Percentiles rank a stretch among this genome's conserved stretches.
Conservation (phyloP, 1,140 invertebrate genomes). For the Contarinia nasturtii region DNA sequence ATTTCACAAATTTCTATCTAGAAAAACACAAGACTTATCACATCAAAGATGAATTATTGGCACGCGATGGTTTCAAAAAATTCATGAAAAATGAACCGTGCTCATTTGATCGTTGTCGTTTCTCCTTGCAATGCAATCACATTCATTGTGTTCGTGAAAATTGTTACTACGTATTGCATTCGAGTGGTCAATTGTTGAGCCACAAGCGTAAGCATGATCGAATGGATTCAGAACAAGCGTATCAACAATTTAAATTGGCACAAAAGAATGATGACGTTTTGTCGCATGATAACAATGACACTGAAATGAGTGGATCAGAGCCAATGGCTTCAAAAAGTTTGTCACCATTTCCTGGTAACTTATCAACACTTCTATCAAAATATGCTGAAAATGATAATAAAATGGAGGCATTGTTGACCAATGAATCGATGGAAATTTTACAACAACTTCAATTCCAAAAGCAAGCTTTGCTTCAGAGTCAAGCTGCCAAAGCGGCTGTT, state of each 20-base stretch:
- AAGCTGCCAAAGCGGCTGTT: not conserved
- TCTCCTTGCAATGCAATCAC: conserved; percentile 90
- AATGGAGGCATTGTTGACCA: no score
- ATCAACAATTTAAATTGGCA: conserved; percentile 15
- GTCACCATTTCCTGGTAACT: no score
- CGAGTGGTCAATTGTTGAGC: conserved; percentile 89
- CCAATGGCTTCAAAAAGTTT: not conserved
- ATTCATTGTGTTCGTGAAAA: conserved; percentile 93
- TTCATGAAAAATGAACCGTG: conserved; percentile 95
- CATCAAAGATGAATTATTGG: conserved; percentile 90
- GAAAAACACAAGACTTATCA: conserved; percentile 99
- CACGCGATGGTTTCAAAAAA: conserved; percentile 93
- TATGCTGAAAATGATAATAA: no score
- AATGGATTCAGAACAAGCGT: conserved; percentile 69
- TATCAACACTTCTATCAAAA: no score
- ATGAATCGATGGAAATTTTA: not conserved
- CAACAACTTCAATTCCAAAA: conserved; percentile 2
- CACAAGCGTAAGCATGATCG: conserved; percentile 95
- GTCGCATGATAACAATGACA: not conserved
- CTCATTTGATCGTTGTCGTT: conserved; percentile 71
- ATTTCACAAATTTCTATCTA: conserved; percentile 26
- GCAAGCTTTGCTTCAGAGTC: not conserved
- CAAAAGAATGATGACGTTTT: not conserved
- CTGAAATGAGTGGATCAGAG: not conserved
- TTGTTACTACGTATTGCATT: conserved; percentile 90